Conservation (phyloP, 2,113 vertebrate species). For the Anhinga rufa region DNA sequence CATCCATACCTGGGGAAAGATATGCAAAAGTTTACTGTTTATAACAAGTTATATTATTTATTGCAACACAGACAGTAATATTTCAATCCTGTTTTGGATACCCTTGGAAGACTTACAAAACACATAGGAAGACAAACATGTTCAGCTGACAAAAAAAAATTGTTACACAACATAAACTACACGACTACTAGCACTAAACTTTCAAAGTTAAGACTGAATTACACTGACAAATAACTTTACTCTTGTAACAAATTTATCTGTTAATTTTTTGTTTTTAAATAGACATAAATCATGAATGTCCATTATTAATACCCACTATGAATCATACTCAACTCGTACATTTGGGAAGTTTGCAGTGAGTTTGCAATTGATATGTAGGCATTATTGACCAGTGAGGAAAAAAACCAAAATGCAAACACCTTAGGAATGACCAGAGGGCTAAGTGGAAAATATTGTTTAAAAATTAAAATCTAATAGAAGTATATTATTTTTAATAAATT, state of each 20-base stretch:
- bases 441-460: not conserved
- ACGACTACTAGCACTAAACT: not conserved
- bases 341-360: not conserved
- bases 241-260: not conserved
- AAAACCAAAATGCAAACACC: not conserved
- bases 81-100: not conserved
- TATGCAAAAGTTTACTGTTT: not conserved
- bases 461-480: not conserved
- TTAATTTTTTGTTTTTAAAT: not conserved
- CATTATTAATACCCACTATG: not conserved
- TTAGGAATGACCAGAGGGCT: not conserved
- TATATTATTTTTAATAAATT: not conserved
- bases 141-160: not conserved
- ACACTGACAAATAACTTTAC: not conserved
- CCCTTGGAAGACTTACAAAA: not conserved
- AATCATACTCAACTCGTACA: not conserved
- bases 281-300: not conserved
- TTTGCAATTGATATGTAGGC: not conserved
- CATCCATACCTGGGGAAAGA: constrained; percentile 85
- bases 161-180: not conserved
- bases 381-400: not conserved
- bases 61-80: not conserved
- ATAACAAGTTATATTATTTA: not conserved
- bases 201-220: not conserved
- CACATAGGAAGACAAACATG: not conserved